Base-by-base conservation (phyloP, 2,113 vertebrate species). In the Cygnus atratus region DNA sequence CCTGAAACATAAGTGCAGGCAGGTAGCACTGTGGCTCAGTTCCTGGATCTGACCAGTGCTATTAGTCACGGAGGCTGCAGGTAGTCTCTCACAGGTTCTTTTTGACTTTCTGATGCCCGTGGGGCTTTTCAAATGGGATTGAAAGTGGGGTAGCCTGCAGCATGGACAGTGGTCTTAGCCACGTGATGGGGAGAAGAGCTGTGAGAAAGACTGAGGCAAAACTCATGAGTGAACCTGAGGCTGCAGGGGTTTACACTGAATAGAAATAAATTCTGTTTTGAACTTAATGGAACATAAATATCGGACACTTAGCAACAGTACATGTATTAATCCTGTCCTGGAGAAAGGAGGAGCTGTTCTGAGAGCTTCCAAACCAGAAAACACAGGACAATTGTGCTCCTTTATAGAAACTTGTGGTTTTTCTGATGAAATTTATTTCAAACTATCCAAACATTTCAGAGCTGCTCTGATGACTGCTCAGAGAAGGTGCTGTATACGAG, bases 331-430 rank as follows among this genome's bases (percentile, higher is more conserved):
- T 94, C 71, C 81, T 87, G 81, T 89, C 81, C 74, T 33, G 62
- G 87, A 96, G 92, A 97, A 94, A 96, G 88, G 84, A 88, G 91
- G 88, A 93, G 92, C 92, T 97, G 91, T 96, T 96, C 84, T 82
- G 91, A 82, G 78, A 92, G 66, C 58, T 77, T 92, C 62, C 81
- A 46, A 72, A 48, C 58, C 74, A 89, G 90, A 79, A 95, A 94
- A 96, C 91, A 95, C 91, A 95, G 92, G 96, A 79, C 95, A 96
- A 87, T 95, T 94, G 74, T 92, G 79, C 87, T 95, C 90, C 96
- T 96, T 94, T 94, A 91, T 74, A 94, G 96, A 87, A 96, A 96
- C 91, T 59, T 96, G 88, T 89, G 91, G 71, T 94, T 97, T 97
- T 94, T 84, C 91, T 89, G 86, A 89, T 85, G 62, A 94, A 96